Evolutionary conservation across 2,888 invertebrate genomes (phyloP).

Genomic region (Ecdyonurus torrentis): DNA sequence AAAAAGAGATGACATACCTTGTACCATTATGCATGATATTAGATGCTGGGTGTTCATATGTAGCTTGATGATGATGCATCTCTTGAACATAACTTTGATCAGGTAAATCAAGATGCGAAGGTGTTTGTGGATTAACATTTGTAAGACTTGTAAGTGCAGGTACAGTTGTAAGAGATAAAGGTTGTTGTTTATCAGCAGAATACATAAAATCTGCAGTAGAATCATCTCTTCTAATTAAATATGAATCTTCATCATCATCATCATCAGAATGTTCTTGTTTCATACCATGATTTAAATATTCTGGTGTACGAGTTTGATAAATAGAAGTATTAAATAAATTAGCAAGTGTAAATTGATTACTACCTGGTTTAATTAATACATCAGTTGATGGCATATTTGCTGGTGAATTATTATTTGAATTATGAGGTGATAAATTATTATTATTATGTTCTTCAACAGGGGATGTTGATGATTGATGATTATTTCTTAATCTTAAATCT

Average conservation of each 20-base stretch:
- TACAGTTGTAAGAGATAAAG: background rate
- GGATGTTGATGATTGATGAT: too few relatives aligned
- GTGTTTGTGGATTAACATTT: background rate
- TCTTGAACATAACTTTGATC: too few relatives aligned
- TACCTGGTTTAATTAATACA: background rate
- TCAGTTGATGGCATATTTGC: background rate
- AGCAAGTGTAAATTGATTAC: background rate
- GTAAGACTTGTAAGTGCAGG: background rate
- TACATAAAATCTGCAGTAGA: background rate
- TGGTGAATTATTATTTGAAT: background rate
- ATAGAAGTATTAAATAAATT: too few relatives aligned
- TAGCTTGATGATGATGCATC: too few relatives aligned
- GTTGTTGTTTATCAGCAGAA: background rate
- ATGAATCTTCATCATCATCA: background rate
- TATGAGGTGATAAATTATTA: background rate
- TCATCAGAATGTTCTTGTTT: background rate
- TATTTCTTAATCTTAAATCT: background rate
- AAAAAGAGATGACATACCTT: too few relatives aligned
- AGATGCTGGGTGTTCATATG: too few relatives aligned
- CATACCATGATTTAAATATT: background rate
- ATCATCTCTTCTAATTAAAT: background rate
- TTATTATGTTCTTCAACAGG: background rate
- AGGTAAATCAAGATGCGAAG: too few relatives aligned
- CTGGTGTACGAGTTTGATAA: background rate
- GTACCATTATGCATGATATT: too few relatives aligned